These are phyloP conservation scores for Otolemur crassicaudatus DNA, from an alignment of 2,797 vertebrate species.

Conservation along the genomic window DNA sequence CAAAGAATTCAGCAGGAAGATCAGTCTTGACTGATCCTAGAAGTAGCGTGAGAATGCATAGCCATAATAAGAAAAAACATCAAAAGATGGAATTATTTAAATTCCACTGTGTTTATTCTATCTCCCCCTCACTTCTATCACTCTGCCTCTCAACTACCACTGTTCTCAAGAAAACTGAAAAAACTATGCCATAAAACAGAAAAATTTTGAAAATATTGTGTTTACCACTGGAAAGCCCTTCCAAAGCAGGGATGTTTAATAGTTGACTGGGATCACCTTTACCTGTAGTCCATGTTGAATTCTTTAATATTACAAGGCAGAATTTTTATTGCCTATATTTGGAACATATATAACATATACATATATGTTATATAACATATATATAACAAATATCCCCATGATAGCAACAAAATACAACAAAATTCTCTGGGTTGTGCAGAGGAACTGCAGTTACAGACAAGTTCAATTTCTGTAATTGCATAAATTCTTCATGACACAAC, in stretches of 20 bases:
- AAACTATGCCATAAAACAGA: background rate
- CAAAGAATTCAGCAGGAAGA: background rate
- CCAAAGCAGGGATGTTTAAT: slow-evolving; percentile 22
- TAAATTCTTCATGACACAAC: slow-evolving; percentile 40
- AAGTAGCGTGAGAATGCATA: background rate
- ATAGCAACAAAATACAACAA: background rate
- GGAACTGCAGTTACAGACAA: background rate
- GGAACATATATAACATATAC: background rate
- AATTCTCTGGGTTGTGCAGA: background rate
- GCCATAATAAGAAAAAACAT: background rate
- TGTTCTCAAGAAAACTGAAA: background rate
- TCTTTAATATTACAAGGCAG: slow-evolving; percentile 3
- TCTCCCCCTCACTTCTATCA: background rate
- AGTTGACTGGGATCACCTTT: background rate
- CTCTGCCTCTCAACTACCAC: background rate
- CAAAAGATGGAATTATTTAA: background rate
- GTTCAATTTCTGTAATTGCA: slow-evolving; percentile 27
- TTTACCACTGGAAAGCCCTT: background rate
- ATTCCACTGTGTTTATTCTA: background rate
- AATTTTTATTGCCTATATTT: slow-evolving; percentile 54
- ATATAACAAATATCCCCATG: background rate
- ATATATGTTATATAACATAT: no score
- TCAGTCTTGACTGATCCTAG: background rate
- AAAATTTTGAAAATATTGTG: background rate
- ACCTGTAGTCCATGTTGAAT: slow-evolving; percentile 7